Evolutionary conservation across 2,888 invertebrate species (phyloP), one percentile per base, ranked within the genome.

Genomic region (Habroteleia sp.): DNA sequence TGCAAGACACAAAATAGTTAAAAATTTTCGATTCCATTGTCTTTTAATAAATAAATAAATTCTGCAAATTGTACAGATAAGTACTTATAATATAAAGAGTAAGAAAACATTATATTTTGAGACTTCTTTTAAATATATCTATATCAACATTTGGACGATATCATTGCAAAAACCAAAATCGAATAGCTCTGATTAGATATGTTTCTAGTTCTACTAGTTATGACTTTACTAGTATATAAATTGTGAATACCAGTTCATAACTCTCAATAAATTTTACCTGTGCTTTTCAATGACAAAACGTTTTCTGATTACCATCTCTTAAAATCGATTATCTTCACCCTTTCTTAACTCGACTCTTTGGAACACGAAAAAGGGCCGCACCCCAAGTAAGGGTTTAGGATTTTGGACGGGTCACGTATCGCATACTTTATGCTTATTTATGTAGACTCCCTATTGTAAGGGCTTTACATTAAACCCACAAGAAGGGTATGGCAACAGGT

Each of bases 391-490:
- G 74, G 73, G 76, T 76, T 76, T 62, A 14, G 58, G 39, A 56
- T 52, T 50, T 71, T 71, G 56, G 77, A 46, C 72, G 65, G 80
- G 84, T 83, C 85, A 83, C 84, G 85, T 84, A 84, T 82, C 27
- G 25, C 66, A 74, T 75, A 68, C 60, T 79, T 83, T 85, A 83
- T 84, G 81, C 83, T 84, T 82, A 84, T 85, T 83, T 83, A 82
- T 81, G 81, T 82, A 84, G 83, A 82, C 75, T 78, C 80, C 80
- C 80, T 65, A 65, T 77, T 77, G 80, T 78, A 78, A 58, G 41
- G 77, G 80, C 79, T 81, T 82, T 76, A 81, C 81, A 82, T 83
- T 79, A 78, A 63, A 72, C 58, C 23, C 81, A 79, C 80, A 78
- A 80, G 81, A 58, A 66, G 60, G 74, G 65, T 42, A 41, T 76